Base-by-base conservation (phyloP, 1,140 invertebrate genomes). In the Diorhabda sublineata region DNA sequence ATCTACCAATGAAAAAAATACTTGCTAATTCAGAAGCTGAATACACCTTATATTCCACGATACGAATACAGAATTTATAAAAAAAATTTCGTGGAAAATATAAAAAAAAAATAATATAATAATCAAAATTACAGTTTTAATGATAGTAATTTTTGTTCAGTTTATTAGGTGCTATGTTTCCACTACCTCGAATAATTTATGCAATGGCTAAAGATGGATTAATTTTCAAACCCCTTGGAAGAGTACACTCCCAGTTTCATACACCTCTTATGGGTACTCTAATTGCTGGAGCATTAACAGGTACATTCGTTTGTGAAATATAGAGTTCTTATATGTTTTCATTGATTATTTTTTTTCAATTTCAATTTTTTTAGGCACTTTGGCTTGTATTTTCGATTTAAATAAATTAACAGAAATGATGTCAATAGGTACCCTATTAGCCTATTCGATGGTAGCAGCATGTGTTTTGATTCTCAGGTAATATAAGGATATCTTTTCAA, bases 181-280 rank as follows among this genome's bases (percentile, higher is more conserved):
- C 93, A 2, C 80, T 95, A 43, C 93, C 94, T 0, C 81, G 94
- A 58, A 87, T 95, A 11, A 87, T 96, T n/a, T 96, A 94, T 76
- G 91, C 94, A 2, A 96, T 96, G 92, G 90, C 92, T 2, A 86
- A 85, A 63, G 94, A 96, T 82, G 93, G 93, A 9, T 78, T 96
- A 0, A 81, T 96, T 5, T 96, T 94, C 76, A 83, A 86, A 69
- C 88, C 87, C 77, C 84, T 95, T 68, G 87, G 89, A 1, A 86
- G 84, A 71, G 83, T 95, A 11, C 89, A 88, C 82, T 82, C 85
- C 1, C 83, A 86, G 75, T 92, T 90, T 69, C 86, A 93, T 67
- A 94, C 93, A 0, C 95, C 95, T 0, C 76, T 95, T 1, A 82
- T 91, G 61, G 95, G 93, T 0, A 95, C 93, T 3, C 71, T 94